Conservation (phyloP, 1,140 invertebrate genomes). For the Solen grandis region DNA sequence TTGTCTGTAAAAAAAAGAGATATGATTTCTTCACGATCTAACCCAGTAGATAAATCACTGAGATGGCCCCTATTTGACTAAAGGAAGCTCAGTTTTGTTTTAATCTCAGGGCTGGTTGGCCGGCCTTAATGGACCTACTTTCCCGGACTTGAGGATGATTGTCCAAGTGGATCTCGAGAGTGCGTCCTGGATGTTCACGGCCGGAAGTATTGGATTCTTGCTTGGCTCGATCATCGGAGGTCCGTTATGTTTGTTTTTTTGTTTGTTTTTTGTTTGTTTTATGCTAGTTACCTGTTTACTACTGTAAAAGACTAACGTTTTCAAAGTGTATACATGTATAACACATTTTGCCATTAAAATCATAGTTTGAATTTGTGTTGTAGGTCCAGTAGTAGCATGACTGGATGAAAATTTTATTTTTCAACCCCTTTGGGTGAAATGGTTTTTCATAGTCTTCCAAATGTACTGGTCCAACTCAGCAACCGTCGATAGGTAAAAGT, state of each 20-base stretch:
- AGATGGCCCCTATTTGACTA: not conserved
- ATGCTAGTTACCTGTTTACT: no score
- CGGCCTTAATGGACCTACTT: slow-evolving; percentile 33
- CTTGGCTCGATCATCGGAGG: slow-evolving; percentile 31
- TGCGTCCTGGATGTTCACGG: slow-evolving; percentile 41
- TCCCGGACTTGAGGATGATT: slow-evolving; percentile 32
- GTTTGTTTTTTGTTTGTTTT: no score
- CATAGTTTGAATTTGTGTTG: not conserved
- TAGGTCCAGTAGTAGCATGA: not conserved
- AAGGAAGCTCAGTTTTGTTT: not conserved
- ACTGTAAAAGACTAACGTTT: not conserved
- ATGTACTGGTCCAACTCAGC: slow-evolving; percentile 9
- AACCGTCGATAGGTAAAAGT: slow-evolving; percentile 14
- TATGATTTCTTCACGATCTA: not conserved
- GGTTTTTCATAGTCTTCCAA: not conserved
- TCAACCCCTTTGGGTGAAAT: not conserved
- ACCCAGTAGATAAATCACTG: not conserved
- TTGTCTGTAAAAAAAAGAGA: not conserved
- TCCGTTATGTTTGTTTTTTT: no score
- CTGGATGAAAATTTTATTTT: not conserved
- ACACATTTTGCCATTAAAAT: not conserved
- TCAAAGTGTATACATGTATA: not conserved
- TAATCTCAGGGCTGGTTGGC: slow-evolving; percentile 34
- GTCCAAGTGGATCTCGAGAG: slow-evolving; percentile 38
- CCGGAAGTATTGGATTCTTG: slow-evolving; percentile 20